A percentile compares a stretch with the other conserved stretches of the same genome.
Conservation (phyloP, 2,888 invertebrate genomes). For the Scelioninae gen. 2 region DNA sequence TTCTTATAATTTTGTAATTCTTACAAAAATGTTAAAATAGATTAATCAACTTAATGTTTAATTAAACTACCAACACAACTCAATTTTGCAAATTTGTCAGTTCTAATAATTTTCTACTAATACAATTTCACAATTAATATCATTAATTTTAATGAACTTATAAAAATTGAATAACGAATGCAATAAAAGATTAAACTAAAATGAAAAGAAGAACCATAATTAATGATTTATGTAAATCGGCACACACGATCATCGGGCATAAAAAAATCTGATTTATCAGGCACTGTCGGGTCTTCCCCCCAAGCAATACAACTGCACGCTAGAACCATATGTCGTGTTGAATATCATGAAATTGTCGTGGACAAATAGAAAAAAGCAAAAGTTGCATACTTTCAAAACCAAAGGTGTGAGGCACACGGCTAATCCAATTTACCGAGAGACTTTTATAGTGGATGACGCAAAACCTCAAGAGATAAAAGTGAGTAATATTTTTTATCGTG, state of each 20-base stretch:
- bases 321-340: conserved; percentile 73
- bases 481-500: conserved; percentile 46
- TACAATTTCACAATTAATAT: too few relatives aligned
- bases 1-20: too few relatives aligned
- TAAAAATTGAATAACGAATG: background rate
- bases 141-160: background rate
- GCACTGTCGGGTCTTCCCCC: conserved; percentile 75
- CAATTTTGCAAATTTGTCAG: too few relatives aligned
- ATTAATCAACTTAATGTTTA: too few relatives aligned
- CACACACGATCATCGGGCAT: background rate
- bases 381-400: conserved; percentile 73
- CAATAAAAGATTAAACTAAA: conserved; percentile 1
- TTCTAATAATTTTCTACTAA: too few relatives aligned
- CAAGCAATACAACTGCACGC: conserved; percentile 75
- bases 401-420: conserved; percentile 74
- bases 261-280: conserved; percentile 65
- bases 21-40: too few relatives aligned
- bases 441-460: conserved; percentile 74
- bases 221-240: conserved; percentile 24
- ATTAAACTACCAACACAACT: too few relatives aligned
- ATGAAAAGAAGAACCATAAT: conserved; percentile 11
- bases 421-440: conserved; percentile 75
- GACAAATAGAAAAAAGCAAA: conserved; percentile 71
- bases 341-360: conserved; percentile 72
- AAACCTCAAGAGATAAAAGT: conserved; percentile 73